Conservation (phyloP, 2,888 invertebrate species). For the Hetaerina titia region DNA sequence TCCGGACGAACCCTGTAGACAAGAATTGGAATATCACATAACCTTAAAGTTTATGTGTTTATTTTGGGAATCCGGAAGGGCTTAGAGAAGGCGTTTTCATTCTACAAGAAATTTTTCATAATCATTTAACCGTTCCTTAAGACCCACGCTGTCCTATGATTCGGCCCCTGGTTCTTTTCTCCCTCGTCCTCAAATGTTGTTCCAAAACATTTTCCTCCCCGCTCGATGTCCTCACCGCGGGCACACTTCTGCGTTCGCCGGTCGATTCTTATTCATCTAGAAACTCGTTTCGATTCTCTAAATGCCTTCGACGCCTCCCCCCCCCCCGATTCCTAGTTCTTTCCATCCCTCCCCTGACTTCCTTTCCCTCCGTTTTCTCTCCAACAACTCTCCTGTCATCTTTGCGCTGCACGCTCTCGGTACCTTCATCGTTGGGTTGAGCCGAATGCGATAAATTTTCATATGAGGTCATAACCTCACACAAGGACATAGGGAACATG, state of each 20-base stretch:
- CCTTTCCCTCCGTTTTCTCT: background rate
- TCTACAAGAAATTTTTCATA: too few relatives aligned
- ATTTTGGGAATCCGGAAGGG: too few relatives aligned
- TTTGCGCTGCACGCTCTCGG: slow-evolving; percentile 32
- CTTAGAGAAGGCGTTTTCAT: too few relatives aligned
- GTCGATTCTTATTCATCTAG: slow-evolving; percentile 49
- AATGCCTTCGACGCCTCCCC: background rate
- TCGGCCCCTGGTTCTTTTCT: too few relatives aligned
- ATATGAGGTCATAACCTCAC: slow-evolving; percentile 55
- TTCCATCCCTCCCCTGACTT: background rate
- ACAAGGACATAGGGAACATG: slow-evolving; percentile 59
- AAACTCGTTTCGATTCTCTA: slow-evolving; percentile 38
- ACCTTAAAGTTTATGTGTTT: too few relatives aligned
- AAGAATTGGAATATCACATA: too few relatives aligned
- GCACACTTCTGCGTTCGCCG: background rate
- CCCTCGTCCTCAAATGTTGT: too few relatives aligned
- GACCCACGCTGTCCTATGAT: too few relatives aligned
- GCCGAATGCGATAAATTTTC: slow-evolving; percentile 59
- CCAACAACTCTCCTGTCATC: slow-evolving; percentile 14
- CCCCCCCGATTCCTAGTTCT: background rate
- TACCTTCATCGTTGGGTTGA: slow-evolving; percentile 47
- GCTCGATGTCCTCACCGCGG: background rate
- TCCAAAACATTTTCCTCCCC: background rate
- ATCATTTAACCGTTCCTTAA: too few relatives aligned
- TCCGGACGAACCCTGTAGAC: too few relatives aligned